These are phyloP conservation scores for Acrossocheilus wenchowensis DNA, from an alignment of 2,797 vertebrate genomes.

Conservation along the genomic window DNA sequence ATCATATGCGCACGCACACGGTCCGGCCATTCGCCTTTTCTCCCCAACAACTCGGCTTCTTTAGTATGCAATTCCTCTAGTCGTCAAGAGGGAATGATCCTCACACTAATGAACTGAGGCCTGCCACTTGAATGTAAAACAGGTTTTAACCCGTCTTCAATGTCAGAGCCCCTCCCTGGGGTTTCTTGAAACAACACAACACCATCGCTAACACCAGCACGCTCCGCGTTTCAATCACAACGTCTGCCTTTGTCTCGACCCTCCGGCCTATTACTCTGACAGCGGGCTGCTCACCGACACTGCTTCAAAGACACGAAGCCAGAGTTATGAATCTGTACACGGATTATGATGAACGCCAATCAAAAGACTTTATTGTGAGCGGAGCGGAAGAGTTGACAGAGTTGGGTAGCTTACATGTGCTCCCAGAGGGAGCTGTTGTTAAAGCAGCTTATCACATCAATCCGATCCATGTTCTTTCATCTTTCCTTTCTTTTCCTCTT, in stretches of 20 bases:
- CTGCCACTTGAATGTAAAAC: constrained; percentile 89
- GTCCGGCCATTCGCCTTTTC: constrained; percentile 71
- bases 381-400: constrained; percentile 52
- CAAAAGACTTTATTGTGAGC: constrained; percentile 47
- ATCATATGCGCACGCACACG: constrained; percentile 38
- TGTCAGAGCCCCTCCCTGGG: constrained; percentile 86
- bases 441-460: constrained; percentile 52
- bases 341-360: constrained; percentile 55
- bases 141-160: constrained; percentile 89
- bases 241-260: constrained; percentile 68
- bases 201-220: constrained; percentile 57
- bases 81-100: constrained; percentile 87
- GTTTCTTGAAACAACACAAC: constrained; percentile 81
- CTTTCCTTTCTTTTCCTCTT: constrained; percentile 31
- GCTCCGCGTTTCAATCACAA: constrained; percentile 61
- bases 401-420: constrained; percentile 40
- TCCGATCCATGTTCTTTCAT: constrained; percentile 44
- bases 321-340: constrained; percentile 58
- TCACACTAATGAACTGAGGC: constrained; percentile 86
- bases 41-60: constrained; percentile 84
- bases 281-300: constrained; percentile 48
- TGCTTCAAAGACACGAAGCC: constrained; percentile 55
- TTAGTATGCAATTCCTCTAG: constrained; percentile 87
- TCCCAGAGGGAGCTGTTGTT: constrained; percentile 39
- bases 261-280: constrained; percentile 62